Evolutionary conservation across 35 echinoderm and acorn worm genomes (phyloP), one percentile per base, ranked within the genome.

Genomic region (Amphiura filiformis): DNA sequence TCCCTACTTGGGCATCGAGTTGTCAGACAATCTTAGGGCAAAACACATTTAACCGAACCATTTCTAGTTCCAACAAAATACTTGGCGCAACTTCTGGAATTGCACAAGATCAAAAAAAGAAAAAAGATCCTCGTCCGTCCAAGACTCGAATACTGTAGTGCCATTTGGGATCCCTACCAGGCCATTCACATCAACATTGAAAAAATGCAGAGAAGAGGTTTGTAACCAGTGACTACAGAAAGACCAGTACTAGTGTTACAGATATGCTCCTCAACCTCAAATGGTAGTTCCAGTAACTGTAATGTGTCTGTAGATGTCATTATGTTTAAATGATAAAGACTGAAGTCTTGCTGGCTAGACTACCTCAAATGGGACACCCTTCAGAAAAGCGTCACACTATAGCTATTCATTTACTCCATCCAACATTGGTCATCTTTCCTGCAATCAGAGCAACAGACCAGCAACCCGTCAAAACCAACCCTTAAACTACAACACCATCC

Each of bases 141-240:
- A 14, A 86, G 61, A 77, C 39, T 86, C n/a, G 64, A 86, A 32
- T 76, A 86, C 36, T 86, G 84, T 38, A 78, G 64, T 31, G 65
- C 23, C 26, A 70, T 85, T 26, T 85, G 83, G 88, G 57, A 76
- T 32, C 88, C 88, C 17, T 39, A 83, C 79, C 42, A 82, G 26
- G 34, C 37, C 14, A 82, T 39, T 23, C 31, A 39, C 80, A 89
- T 39, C 32, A 39, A n/a, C 32, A 26, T 89, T 31, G 80, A 89
- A 32, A 89, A 82, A 83, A 23, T 82, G 30, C 88, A 89, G 34
- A 33, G 35, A 32, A 64, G 78, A 75, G 88, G 13, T 89, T 89
- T 83, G 79, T 89, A 23, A 18, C 39, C 17, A 89, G 65, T 35
- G 52, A 82, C 77, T 81, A 82, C 87, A 87, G 75, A 13, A 70